These are phyloP conservation scores for Centropyge bicolor DNA, from an alignment of 2,797 vertebrate species.

Conservation along the genomic window DNA sequence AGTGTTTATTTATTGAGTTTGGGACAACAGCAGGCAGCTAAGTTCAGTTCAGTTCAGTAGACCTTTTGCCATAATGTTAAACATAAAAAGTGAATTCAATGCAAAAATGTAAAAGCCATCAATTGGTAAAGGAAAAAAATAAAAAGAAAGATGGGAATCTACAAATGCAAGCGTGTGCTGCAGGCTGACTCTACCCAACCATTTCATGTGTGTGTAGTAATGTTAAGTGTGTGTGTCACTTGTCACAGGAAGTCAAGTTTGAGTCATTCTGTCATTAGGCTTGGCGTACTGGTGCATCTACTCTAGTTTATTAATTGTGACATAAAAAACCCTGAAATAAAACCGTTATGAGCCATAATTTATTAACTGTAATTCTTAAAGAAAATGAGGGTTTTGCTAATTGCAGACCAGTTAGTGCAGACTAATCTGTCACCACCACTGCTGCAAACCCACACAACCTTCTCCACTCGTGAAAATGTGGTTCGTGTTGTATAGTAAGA, in stretches of 20 bases:
- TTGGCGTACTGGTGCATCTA: conserved; percentile 7
- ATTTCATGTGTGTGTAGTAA: not conserved
- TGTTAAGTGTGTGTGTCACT: conserved; percentile 12
- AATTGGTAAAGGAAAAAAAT: not conserved
- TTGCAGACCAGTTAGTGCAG: conserved; percentile 38
- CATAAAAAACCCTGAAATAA: conserved; percentile 48
- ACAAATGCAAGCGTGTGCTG: not conserved
- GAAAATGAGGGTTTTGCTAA: conserved; percentile 27
- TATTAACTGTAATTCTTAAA: conserved; percentile 34
- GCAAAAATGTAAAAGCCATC: not conserved
- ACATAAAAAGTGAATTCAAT: not conserved
- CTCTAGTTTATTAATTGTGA: conserved; percentile 35
- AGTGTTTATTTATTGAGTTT: not conserved
- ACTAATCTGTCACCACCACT: conserved; percentile 34
- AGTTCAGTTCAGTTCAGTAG: not conserved
- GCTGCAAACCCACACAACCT: conserved; percentile 28
- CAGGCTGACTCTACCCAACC: not conserved
- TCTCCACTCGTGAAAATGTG: conserved; percentile 26
- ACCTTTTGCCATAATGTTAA: not conserved
- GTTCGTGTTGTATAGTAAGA: conserved; percentile 8
- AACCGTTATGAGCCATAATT: conserved; percentile 35
- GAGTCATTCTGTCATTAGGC: conserved; percentile 33
- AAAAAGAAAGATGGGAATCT: not conserved
- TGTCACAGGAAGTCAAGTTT: conserved; percentile 34
- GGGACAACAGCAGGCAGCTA: not conserved